These are phyloP conservation scores for Hystrix brachyura DNA, from an alignment of 2,113 vertebrate species.

Conservation along the genomic window DNA sequence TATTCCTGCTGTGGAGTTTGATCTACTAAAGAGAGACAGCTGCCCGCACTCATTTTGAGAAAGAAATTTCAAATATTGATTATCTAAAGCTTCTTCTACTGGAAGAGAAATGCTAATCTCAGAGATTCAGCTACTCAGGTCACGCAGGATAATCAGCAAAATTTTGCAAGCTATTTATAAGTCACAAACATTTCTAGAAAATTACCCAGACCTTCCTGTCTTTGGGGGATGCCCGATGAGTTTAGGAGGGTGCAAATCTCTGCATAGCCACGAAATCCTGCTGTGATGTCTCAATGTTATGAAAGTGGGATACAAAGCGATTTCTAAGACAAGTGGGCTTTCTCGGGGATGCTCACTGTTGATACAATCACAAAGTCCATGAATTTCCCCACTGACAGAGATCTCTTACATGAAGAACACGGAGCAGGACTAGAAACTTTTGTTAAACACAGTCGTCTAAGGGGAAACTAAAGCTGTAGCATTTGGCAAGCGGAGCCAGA, in stretches of 20 bases:
- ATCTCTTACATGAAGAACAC: background rate
- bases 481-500: conserved; percentile 39
- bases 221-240: conserved; percentile 1
- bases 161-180: conserved; percentile 57
- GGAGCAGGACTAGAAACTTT: background rate
- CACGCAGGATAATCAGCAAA: background rate
- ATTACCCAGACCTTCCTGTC: background rate
- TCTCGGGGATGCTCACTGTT: background rate
- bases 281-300: conserved; percentile 1
- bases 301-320: conserved; percentile 37
- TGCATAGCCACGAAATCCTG: background rate
- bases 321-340: background rate
- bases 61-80: conserved; percentile 61
- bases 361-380: conserved; percentile 9
- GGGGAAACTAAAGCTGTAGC: conserved; percentile 5
- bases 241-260: background rate
- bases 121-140: conserved; percentile 2
- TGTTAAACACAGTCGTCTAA: conserved; percentile 50
- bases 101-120: conserved; percentile 47
- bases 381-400: background rate
- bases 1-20: background rate
- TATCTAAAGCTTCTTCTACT: conserved; percentile 19
- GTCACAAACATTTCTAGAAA: conserved; percentile 34
- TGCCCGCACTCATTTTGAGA: background rate
- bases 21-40: background rate